phyloP scores from a whole-genome alignment of 30 jellyfish, hydroid and myxozoan genomes.

The Pseudorhiza aurosa region DNA sequence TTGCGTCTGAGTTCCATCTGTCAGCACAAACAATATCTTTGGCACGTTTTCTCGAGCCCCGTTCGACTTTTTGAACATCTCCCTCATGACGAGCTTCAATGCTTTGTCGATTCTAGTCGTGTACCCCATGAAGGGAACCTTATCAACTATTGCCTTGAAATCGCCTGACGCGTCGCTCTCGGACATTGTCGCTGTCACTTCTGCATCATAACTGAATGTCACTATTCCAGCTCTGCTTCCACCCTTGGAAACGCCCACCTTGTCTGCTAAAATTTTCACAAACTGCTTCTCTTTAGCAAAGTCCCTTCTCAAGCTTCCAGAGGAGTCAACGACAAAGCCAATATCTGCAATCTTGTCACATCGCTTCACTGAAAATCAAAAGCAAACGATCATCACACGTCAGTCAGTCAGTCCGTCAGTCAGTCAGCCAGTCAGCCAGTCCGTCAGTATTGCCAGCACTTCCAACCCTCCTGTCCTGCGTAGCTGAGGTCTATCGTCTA shows the following conservation, averaged over 20 bases:
- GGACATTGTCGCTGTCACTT: conserved; percentile 63
- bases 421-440: too few species aligned
- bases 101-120: conserved; percentile 93
- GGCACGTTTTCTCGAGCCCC: conserved; percentile 75
- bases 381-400: too few species aligned
- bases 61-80: conserved; percentile 53
- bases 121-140: conserved; percentile 75
- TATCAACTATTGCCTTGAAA: conserved; percentile 79
- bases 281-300: conserved; percentile 85
- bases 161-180: conserved; percentile 32
- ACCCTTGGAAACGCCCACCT: conserved; percentile 42
- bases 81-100: conserved; percentile 64
- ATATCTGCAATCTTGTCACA: conserved; percentile 50
- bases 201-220: conserved; percentile 84
- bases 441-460: too few species aligned
- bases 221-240: conserved; percentile 90
- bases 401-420: too few species aligned
- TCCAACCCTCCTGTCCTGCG: too few species aligned
- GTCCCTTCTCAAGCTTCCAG: conserved; percentile 63
- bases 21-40: conserved; percentile 71
- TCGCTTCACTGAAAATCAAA: not conserved
- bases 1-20: conserved; percentile 91
- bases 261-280: conserved; percentile 76
- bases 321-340: conserved; percentile 65
- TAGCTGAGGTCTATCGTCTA: too few species aligned